Conservation (phyloP, 2,113 vertebrate species). For the Oreochromis aureus region DNA sequence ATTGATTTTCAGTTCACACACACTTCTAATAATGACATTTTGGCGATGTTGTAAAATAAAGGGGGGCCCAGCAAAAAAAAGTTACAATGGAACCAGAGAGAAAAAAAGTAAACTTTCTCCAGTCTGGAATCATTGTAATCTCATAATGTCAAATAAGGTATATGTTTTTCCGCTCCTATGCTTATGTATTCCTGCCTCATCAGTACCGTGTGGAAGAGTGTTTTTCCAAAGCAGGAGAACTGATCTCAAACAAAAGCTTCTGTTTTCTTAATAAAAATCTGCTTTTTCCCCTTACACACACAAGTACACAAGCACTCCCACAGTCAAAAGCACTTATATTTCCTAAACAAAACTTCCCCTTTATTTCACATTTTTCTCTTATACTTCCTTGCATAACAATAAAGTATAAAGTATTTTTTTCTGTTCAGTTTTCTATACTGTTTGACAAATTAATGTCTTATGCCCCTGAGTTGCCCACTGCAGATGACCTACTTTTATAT, state of each 20-base stretch:
- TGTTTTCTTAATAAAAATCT: not conserved
- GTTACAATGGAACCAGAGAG: not conserved
- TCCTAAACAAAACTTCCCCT: not conserved
- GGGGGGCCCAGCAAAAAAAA: not conserved
- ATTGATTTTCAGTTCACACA: not conserved
- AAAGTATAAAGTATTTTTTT: not conserved
- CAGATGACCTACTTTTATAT: no score
- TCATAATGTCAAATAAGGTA: not conserved
- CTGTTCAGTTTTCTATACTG: no score
- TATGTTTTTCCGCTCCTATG: rapidly evolving
- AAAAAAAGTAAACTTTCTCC: not conserved
- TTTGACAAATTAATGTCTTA: no score
- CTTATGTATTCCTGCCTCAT: not conserved
- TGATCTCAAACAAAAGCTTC: not conserved
- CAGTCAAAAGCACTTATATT: not conserved
- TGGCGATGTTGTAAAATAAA: not conserved
- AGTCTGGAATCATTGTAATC: not conserved
- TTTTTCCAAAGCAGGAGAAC: not conserved
- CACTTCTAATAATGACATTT: not conserved
- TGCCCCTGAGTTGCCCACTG: no score
- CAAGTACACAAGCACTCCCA: not conserved
- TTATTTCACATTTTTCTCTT: not conserved
- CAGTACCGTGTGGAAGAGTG: not conserved
- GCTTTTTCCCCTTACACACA: not conserved
- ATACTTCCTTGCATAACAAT: not conserved